These are phyloP conservation scores for Malthinus flaveolus DNA, from an alignment of 2,888 invertebrate species.

Conservation along the genomic window DNA sequence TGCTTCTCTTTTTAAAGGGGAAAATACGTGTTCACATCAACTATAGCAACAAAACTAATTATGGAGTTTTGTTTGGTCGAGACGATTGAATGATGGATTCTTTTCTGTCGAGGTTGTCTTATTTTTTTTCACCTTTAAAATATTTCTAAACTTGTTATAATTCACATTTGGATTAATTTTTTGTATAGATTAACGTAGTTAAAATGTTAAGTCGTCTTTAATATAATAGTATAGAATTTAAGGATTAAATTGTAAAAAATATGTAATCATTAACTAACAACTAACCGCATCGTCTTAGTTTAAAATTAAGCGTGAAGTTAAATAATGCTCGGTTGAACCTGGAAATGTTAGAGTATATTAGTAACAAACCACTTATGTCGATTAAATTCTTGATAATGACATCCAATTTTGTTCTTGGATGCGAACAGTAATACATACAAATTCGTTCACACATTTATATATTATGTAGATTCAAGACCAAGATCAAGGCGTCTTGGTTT, in stretches of 20 bases:
- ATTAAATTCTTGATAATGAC: conserved; percentile 21
- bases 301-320: too few relatives aligned
- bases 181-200: too few relatives aligned
- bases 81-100: conserved; percentile 1
- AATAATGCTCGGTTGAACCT: too few relatives aligned
- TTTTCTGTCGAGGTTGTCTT: background rate
- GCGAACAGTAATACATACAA: conserved; percentile 18
- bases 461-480: too few relatives aligned
- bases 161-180: too few relatives aligned
- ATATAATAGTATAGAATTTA: too few relatives aligned
- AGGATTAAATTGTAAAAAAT: too few relatives aligned
- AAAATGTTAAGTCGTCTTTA: too few relatives aligned
- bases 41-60: background rate
- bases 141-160: background rate
- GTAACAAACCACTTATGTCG: conserved; percentile 16
- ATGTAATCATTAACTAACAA: too few relatives aligned
- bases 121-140: background rate
- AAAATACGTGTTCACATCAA: conserved; percentile 1
- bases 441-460: too few relatives aligned
- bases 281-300: too few relatives aligned
- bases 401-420: conserved; percentile 24
- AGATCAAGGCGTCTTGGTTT: too few relatives aligned
- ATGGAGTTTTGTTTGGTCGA: background rate
- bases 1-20: background rate
- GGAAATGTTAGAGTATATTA: conserved; percentile 7